A percentile compares a stretch with the other conserved stretches of the same genome.
Conservation (phyloP, 2,113 vertebrate genomes). For the Danionella cerebrum region DNA sequence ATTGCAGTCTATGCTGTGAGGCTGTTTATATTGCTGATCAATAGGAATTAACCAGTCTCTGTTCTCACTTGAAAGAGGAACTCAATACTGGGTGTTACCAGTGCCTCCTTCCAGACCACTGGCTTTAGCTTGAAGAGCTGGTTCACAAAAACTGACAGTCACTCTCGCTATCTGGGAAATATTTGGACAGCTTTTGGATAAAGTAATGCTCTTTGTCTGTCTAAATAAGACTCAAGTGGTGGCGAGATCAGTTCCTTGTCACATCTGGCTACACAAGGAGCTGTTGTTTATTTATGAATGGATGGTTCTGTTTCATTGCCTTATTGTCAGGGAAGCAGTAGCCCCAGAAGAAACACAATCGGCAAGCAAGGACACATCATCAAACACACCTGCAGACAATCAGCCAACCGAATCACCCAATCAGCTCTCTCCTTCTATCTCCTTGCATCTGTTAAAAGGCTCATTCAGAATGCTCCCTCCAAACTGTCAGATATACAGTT, state of each 20-base stretch:
- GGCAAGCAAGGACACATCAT: too few relatives aligned
- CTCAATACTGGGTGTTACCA: constrained; percentile 19
- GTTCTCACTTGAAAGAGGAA: constrained; percentile 2
- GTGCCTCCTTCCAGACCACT: neutral
- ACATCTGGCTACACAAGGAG: neutral
- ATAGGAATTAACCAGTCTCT: constrained; percentile 27
- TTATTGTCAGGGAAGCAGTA: too few relatives aligned
- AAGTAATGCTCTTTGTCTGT: constrained; percentile 12
- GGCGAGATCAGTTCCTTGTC: neutral
- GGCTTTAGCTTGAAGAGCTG: neutral
- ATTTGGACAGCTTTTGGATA: constrained; percentile 35
- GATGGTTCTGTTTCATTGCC: too few relatives aligned
- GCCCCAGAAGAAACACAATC: too few relatives aligned
- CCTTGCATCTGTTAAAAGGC: too few relatives aligned
- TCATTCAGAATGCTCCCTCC: too few relatives aligned
- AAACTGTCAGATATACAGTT: too few relatives aligned
- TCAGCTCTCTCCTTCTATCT: too few relatives aligned
- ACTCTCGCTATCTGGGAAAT: constrained; percentile 8
- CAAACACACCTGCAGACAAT: too few relatives aligned
- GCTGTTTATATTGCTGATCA: constrained; percentile 26
- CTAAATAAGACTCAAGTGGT: neutral
- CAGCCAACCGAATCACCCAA: too few relatives aligned
- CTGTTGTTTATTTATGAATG: neutral
- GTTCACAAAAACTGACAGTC: neutral
- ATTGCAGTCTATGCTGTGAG: neutral